Conservation (phyloP, 2,113 vertebrate species). For the Eulacestoma nigropectus region DNA sequence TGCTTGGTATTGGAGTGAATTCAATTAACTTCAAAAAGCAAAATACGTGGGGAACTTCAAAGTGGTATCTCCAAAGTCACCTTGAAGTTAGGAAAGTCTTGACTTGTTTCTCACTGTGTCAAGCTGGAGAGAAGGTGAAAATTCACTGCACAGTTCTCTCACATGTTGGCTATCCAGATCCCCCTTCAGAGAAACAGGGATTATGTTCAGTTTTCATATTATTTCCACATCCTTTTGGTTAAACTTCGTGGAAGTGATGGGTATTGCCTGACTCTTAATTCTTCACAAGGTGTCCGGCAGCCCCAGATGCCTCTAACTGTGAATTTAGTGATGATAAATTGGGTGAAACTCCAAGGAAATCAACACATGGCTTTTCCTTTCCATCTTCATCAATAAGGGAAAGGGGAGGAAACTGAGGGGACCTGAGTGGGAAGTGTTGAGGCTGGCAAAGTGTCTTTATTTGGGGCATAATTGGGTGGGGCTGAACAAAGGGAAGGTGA, state of each 20-base stretch:
- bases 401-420: background rate
- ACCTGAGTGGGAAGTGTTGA: background rate
- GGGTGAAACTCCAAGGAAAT: background rate
- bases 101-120: background rate
- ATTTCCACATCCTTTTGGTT: background rate
- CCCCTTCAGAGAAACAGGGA: background rate
- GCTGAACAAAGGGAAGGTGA: background rate
- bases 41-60: background rate
- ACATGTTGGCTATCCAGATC: background rate
- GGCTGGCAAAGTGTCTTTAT: background rate
- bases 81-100: background rate
- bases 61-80: background rate
- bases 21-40: background rate
- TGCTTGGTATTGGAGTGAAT: background rate
- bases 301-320: background rate
- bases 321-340: background rate
- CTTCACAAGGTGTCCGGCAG: background rate
- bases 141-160: background rate
- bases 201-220: background rate
- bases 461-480: background rate
- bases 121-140: background rate
- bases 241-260: background rate
- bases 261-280: background rate
- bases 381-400: background rate
- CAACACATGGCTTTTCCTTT: background rate